Evolutionary conservation across 2,888 invertebrate genomes (phyloP).

Genomic region (Caenorhabditis sp.): DNA sequence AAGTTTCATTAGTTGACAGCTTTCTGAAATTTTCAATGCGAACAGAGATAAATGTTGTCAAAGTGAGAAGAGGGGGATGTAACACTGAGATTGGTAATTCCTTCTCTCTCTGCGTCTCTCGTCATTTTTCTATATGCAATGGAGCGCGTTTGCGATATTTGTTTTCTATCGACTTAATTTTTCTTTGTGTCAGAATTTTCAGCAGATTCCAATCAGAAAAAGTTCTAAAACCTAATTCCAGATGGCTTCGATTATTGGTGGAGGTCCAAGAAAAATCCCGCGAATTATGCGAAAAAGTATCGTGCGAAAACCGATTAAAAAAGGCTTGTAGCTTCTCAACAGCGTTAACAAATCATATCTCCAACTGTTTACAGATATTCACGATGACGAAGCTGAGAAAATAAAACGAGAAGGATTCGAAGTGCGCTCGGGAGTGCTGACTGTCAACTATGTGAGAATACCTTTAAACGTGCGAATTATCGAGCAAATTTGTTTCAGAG

Average conservation of each 20-base stretch:
- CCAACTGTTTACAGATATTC: conserved; percentile 19
- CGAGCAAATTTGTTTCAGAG: too few relatives aligned
- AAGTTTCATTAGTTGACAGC: too few relatives aligned
- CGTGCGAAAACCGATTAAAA: conserved; percentile 25
- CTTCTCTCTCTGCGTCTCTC: neutral
- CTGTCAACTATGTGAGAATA: conserved; percentile 41
- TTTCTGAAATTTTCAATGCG: too few relatives aligned
- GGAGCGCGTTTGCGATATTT: neutral
- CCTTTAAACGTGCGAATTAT: too few relatives aligned
- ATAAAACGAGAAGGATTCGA: conserved; percentile 48
- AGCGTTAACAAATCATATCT: too few relatives aligned
- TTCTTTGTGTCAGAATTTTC: neutral
- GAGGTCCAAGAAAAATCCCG: conserved; percentile 56
- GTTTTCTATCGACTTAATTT: neutral
- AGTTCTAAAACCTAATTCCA: neutral
- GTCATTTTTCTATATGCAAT: neutral
- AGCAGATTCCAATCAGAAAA: neutral
- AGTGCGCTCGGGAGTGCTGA: conserved; percentile 54
- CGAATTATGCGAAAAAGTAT: conserved; percentile 56
- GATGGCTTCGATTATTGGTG: conserved; percentile 59
- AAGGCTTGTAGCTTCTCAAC: conserved; percentile 18
- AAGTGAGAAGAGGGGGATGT: too few relatives aligned
- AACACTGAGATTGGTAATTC: too few relatives aligned
- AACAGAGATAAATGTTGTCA: too few relatives aligned
- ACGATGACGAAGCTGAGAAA: conserved; percentile 52